Evolutionary conservation across 2,113 vertebrate genomes (phyloP), one percentile per base, ranked within the genome.

Genomic region (Heterotis niloticus): DNA sequence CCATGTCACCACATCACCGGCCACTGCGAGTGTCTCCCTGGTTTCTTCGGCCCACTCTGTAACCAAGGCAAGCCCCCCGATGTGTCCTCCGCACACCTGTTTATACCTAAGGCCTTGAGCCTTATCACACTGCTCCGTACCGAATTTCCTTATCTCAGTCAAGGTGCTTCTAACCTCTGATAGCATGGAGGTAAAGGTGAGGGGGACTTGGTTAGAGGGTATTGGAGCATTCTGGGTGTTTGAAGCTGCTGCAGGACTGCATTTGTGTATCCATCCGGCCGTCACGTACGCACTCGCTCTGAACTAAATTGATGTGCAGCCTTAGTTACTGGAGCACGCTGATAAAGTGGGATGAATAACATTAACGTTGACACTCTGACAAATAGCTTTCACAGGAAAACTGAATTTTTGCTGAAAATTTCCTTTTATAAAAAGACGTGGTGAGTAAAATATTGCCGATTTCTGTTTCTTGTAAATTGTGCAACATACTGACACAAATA

Each of bases 1-100:
- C 94, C 97, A 0, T 99, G 98, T 78, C 96, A 99, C 85, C 97
- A 99, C 7, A 70, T 96, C 88, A 96, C 94, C 0, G 98, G 97
- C 64, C 89, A 91, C 85, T 99, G 98, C 10, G 95, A 98, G 51
- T 99, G 98, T 85, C 90, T 99, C 80, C 94, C 97, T 0, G 97
- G 98, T 20, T 99, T 98, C 91, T 92, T 93, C 0, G 95, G 97
- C 4, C 86, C 93, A 0, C 94, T 98, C 85, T 99, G 98, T 91
- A 98, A 95, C 91, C 96, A 98, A 96, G 98, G 98, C 94, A 93
- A 88, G 92, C 88, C 78, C 76, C 76, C n/a, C 67, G 23, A 78
- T 83, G 79, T 86, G 66, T 77, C 82, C 82, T 76, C 64, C 54
- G 52, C 57, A 34, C 54, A 60, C 24, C 67, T 83, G 14, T 29